These are phyloP conservation scores for Podotricha telesiphe DNA, from an alignment of 2,888 invertebrate genomes.

Conservation along the genomic window DNA sequence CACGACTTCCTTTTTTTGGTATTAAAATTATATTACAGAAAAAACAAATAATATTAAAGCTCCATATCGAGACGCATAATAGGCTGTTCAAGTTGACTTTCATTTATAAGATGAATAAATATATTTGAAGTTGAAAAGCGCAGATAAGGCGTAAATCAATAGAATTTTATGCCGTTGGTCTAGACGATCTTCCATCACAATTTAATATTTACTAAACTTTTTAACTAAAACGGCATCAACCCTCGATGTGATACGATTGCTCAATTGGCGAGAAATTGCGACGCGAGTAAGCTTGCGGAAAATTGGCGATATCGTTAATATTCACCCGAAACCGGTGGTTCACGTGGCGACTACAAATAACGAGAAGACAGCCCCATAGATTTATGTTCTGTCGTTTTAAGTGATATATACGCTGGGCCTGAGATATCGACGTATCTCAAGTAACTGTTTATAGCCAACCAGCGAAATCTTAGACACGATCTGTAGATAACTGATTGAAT, in stretches of 20 bases:
- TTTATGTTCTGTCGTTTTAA: conserved; percentile 81
- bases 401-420: conserved; percentile 72
- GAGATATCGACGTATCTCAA: conserved; percentile 68
- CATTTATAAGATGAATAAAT: not conserved
- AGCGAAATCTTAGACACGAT: conserved; percentile 51
- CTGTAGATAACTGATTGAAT: conserved; percentile 23
- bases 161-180: not conserved
- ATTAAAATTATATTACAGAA: too few relatives aligned
- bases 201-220: conserved; percentile 40
- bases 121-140: not conserved
- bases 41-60: too few relatives aligned
- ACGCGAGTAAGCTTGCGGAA: conserved; percentile 80
- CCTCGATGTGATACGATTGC: conserved; percentile 75
- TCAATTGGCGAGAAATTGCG: conserved; percentile 84
- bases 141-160: not conserved
- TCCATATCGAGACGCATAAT: not conserved
- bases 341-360: conserved; percentile 83
- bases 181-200: conserved; percentile 30
- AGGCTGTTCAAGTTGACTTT: too few relatives aligned
- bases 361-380: conserved; percentile 77
- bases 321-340: conserved; percentile 81
- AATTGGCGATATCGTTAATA: conserved; percentile 84
- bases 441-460: conserved; percentile 61
- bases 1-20: too few relatives aligned
- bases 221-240: conserved; percentile 51